Percentiles rank a stretch among this genome's conserved stretches.
phyloP scores from a whole-genome alignment of 64 coral and sea anemone species.

The Dendronephthya gigantea region DNA sequence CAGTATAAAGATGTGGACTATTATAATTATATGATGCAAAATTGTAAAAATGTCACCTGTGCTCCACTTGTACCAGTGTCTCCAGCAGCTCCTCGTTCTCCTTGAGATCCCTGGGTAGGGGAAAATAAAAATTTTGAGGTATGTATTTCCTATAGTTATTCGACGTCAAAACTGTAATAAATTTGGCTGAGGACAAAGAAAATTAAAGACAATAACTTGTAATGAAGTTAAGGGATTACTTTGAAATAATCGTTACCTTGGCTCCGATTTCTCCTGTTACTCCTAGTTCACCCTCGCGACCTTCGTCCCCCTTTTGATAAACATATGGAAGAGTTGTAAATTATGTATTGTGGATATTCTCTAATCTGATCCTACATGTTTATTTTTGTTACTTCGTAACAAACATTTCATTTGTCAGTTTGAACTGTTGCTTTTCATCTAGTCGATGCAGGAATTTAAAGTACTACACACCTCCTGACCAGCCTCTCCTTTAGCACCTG shows the following conservation, averaged over 20 bases:
- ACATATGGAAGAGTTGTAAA: background rate
- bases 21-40: no score
- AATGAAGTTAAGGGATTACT: no score
- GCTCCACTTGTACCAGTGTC: slow-evolving; percentile 1
- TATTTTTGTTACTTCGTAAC: no score
- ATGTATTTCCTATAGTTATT: background rate
- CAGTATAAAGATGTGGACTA: no score
- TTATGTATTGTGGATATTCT: no score
- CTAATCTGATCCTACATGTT: background rate
- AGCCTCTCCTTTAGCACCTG: slow-evolving; percentile 7
- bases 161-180: no score
- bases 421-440: no score
- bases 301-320: slow-evolving; percentile 15
- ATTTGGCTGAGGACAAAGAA: no score
- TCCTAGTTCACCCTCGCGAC: background rate
- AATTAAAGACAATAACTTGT: no score
- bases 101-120: background rate
- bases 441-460: background rate
- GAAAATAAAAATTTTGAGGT: background rate
- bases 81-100: slow-evolving; percentile 6
- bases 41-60: no score
- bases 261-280: background rate
- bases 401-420: no score
- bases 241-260: background rate
- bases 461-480: slow-evolving; percentile 22